Evolutionary conservation across 2,888 invertebrate species (phyloP).

Genomic region (Rhopalosiphum nymphaeae): DNA sequence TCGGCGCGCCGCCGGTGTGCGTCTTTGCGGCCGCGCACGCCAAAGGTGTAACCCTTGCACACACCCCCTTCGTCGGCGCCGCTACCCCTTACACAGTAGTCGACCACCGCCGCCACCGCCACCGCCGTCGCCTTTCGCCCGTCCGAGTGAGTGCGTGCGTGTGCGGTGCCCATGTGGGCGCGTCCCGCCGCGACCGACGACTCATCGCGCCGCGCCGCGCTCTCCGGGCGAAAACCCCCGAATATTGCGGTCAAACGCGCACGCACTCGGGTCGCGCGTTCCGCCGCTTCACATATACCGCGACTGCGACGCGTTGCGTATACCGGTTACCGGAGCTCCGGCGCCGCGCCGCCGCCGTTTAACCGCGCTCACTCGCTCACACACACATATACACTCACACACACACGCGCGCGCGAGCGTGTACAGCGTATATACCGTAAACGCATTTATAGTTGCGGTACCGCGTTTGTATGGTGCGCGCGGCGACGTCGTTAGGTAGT

Average conservation of each 20-base stretch:
- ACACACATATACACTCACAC: not conserved
- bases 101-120: not conserved
- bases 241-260: conserved; percentile 63
- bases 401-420: not conserved
- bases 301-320: conserved; percentile 27
- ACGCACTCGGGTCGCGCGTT: conserved; percentile 47
- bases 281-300: conserved; percentile 36
- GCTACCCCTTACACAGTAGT: not conserved
- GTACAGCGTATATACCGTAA: not conserved
- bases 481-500: not conserved
- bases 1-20: conserved; percentile 38
- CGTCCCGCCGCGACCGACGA: conserved; percentile 47
- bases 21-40: conserved; percentile 65
- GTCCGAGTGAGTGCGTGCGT: conserved; percentile 29
- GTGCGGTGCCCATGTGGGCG: conserved; percentile 57
- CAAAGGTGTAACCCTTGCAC: conserved; percentile 62
- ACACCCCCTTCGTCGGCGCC: not conserved
- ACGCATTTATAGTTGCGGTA: conserved; percentile 13
- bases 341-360: conserved; percentile 30
- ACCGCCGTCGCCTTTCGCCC: not conserved
- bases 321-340: conserved; percentile 38
- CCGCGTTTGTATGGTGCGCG: conserved; percentile 27
- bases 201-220: conserved; percentile 38
- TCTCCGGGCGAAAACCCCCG: conserved; percentile 51
- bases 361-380: not conserved